A percentile compares a stretch with the other conserved stretches of the same genome.
These are phyloP conservation scores for Podilymbus podiceps DNA, from an alignment of 2,113 vertebrate genomes.

Conservation along the genomic window DNA sequence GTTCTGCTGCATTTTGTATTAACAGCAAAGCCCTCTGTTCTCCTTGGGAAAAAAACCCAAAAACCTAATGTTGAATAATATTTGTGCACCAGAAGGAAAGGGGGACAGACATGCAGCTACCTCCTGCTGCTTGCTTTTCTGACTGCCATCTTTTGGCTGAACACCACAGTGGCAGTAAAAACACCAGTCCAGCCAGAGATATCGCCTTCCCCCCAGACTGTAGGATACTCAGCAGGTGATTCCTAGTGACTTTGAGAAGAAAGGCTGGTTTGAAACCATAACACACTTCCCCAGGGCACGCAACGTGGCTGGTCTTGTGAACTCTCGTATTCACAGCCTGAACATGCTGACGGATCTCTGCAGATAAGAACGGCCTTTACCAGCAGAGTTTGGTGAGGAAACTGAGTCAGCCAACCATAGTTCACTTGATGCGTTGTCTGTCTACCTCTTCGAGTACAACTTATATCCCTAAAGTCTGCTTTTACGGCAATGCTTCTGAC, in stretches of 20 bases:
- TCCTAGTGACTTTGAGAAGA: not conserved
- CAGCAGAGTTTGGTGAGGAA: not conserved
- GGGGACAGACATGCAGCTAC: not conserved
- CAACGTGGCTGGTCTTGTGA: not conserved
- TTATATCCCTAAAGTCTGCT: not conserved
- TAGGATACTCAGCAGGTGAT: not conserved
- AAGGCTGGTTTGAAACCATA: not conserved
- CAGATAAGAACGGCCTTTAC: not conserved
- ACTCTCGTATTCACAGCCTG: not conserved
- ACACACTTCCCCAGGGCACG: not conserved
- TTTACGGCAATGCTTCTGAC: not conserved
- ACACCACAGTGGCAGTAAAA: not conserved
- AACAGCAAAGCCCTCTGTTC: not conserved
- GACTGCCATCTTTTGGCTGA: not conserved
- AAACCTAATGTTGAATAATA: not conserved
- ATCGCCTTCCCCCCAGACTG: fast-evolving
- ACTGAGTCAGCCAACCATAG: not conserved
- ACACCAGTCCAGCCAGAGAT: not conserved
- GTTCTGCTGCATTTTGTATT: not conserved
- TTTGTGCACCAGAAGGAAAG: not conserved
- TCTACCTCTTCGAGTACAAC: not conserved
- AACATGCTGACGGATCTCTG: not conserved
- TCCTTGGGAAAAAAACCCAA: not conserved
- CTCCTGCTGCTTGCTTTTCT: conserved; percentile 9
- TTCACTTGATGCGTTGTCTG: not conserved